Evolutionary conservation across 2,113 vertebrate genomes (phyloP).

Genomic region (Pavo muticus): DNA sequence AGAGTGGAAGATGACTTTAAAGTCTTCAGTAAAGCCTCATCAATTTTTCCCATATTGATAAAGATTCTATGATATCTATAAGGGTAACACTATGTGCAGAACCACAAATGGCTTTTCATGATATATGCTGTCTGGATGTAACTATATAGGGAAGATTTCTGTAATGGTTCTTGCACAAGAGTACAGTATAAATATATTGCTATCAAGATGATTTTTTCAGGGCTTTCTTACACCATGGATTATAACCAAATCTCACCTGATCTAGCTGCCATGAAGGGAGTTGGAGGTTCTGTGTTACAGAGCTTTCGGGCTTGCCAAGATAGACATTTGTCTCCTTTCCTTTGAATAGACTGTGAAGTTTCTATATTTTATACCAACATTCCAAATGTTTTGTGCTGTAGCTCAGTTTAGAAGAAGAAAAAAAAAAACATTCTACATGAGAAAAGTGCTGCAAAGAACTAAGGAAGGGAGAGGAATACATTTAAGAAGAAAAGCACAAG

Average conservation of each 20-base stretch:
- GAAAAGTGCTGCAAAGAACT: background rate
- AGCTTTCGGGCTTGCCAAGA: background rate
- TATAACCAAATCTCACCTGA: background rate
- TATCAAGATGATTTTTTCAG: background rate
- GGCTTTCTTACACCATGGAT: background rate
- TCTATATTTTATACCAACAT: background rate
- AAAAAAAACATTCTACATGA: background rate
- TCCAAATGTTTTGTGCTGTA: background rate
- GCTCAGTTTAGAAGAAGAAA: background rate
- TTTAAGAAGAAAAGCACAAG: background rate
- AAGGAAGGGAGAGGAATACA: background rate
- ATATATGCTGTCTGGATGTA: background rate
- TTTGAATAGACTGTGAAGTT: background rate
- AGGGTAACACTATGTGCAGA: background rate
- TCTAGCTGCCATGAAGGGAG: background rate
- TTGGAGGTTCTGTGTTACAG: background rate
- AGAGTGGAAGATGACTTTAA: background rate
- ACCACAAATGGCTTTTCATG: background rate
- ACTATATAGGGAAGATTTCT: background rate
- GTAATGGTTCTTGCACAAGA: background rate
- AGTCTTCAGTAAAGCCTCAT: background rate
- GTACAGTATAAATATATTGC: rapidly evolving
- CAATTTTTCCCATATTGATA: background rate
- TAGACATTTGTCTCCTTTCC: background rate
- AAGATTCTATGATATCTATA: background rate